Evolutionary conservation across 1,140 invertebrate genomes (phyloP), one percentile per base, ranked within the genome.

Genomic region (Heliconius nattereri): DNA sequence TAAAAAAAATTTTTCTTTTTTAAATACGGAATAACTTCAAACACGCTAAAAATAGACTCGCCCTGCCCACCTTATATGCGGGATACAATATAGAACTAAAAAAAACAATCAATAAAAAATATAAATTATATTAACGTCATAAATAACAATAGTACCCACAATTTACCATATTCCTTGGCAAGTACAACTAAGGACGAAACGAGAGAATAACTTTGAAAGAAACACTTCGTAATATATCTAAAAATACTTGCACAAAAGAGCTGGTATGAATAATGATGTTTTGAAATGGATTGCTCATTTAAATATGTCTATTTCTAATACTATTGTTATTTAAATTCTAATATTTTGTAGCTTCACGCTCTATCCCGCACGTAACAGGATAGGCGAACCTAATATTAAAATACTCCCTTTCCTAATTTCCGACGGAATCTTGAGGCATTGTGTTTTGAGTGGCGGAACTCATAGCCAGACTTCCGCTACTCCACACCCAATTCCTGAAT

Each of bases 211-310:
- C 2, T 71, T 71, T 26, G 73, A 74, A 75, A 37, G n/a, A 75
- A 75, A 45, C 16, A 73, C 29, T 37, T 66, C 32, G 54, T 75
- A 37, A 75, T 60, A 75, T 7, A 13, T 60, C 74, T 76, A 76
- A 70, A 76, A 76, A 76, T 76, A 76, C 7, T 23, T 37, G 35
- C 35, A 76, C 74, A 66, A 76, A 72, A 60, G 35, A 73, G 8
- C 23, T 45, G 72, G 7, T 6, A 73, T 45, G 23, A 45, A 45
- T 40, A 6, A 73, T 45, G 72, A 26, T 26, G 40, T 73, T 40
- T 72, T 8, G 7, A 72, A 72, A 72, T 72, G 37, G 32, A 72
- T 37, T 72, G 7, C 71, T 72, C 0, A 72, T 37, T 20, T 72
- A 40, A 72, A 72, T 26, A 72, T 9, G 40, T 32, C 71, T 72